Base-by-base conservation (phyloP, 2,113 vertebrate species). In the Peromyscus californicus region DNA sequence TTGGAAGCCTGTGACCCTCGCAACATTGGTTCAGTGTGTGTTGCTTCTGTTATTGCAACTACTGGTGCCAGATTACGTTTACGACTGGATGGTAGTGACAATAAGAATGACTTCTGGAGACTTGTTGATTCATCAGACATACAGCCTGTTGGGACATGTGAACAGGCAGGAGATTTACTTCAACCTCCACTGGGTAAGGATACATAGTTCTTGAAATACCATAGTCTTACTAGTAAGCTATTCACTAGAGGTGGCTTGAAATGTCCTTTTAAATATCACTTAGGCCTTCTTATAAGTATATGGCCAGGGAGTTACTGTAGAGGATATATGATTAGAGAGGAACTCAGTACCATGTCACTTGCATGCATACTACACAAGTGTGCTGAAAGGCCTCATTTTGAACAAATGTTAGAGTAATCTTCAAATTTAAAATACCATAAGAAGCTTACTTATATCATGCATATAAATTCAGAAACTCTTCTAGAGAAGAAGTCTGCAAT, bases 91-190 rank as follows among this genome's bases (percentile, higher is more conserved):
- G 99, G 99, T 69, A 99, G 99, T 19, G 99, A 99, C 98, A 99
- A 99, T 98, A 99, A 98, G 98, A 99, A 99, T 90, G 99, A 99
- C 98, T 99, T 99, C 97, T 99, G 99, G 99, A 99, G 99, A 45
- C 99, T 99, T 89, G 99, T 99, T 9, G 99, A 99, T 98, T 99
- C 99, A n/a, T 98, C 99, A 0, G 99, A 99, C 75, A 99, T 99
- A 97, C 99, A 99, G 96, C 99, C 99, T 29, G 98, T 99, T 0
- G 99, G 99, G 78, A 99, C 99, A 59, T 99, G 99, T 78, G 99
- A 99, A 98, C 99, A 99, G 98, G 99, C 99, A 45, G 99, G 99
- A 89, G 99, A 99, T 88, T 99, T 99, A 99, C 99, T 99, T 96
- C 99, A 99, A 97, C 99, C 99, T 24, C 99, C 99, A 0, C 98